Evolutionary conservation across 2,113 vertebrate genomes (phyloP).

Genomic region (Siphamia tubifer): DNA sequence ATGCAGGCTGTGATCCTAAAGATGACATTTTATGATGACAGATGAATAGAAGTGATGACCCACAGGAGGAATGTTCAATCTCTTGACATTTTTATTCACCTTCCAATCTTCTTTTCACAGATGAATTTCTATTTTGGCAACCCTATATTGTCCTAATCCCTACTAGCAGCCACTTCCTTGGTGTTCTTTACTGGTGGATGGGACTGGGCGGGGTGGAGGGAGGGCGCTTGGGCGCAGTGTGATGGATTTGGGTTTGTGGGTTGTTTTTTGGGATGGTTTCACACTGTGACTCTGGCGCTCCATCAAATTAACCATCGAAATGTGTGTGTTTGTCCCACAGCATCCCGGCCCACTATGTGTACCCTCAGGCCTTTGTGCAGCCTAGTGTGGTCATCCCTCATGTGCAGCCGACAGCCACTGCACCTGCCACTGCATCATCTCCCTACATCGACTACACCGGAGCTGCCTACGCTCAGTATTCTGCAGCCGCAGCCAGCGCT

Average conservation of each 20-base stretch:
- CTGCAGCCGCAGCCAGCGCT: slow-evolving; percentile 82
- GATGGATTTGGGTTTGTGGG: slow-evolving; percentile 62
- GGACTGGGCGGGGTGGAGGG: slow-evolving; percentile 46
- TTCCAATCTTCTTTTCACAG: slow-evolving; percentile 38
- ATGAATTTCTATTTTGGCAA: slow-evolving; percentile 90
- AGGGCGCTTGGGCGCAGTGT: slow-evolving; percentile 67
- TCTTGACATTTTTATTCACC: slow-evolving; percentile 1
- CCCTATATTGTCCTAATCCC: slow-evolving; percentile 91
- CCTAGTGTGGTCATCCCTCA: slow-evolving; percentile 96
- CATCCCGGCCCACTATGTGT: slow-evolving; percentile 97
- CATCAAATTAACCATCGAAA: slow-evolving; percentile 19
- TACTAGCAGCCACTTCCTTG: slow-evolving; percentile 87
- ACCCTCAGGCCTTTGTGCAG: slow-evolving; percentile 97
- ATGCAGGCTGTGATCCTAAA: not conserved
- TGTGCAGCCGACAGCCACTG: slow-evolving; percentile 85
- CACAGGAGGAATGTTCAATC: slow-evolving; percentile 5
- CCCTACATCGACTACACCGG: slow-evolving; percentile 98
- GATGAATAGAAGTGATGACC: not conserved
- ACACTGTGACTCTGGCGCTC: not conserved
- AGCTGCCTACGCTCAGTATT: slow-evolving; percentile 94
- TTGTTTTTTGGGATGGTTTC: slow-evolving; percentile 23
- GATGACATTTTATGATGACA: not conserved
- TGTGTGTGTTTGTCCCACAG: slow-evolving; percentile 79
- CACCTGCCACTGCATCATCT: slow-evolving; percentile 84
- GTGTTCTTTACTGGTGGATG: slow-evolving; percentile 70